Base-by-base conservation (phyloP, 2,888 invertebrate species). In the Diaphora mendica region DNA sequence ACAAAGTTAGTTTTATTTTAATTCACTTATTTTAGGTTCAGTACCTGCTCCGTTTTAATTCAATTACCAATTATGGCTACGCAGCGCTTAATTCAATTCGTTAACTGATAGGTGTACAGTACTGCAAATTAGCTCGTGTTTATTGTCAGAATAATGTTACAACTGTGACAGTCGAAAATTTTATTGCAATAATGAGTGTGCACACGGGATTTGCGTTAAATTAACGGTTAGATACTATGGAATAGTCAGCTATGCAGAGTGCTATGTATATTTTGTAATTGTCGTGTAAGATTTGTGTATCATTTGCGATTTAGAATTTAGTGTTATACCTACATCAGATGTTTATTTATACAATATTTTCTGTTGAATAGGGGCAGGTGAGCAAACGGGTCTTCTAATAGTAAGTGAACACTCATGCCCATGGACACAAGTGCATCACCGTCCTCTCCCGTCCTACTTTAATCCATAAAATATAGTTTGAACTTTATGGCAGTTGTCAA, bases 71-170 rank as follows among this genome's bases (percentile, higher is more conserved):
- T 62, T 62, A 30, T 30, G 17, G 30, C 62, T 8, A 17, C 2
- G 30, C 17, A 17, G 30, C 30, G 62, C 7, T 15, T 62, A 62
- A 62, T 30, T 62, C 72, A 71, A 70, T 75, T 35, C n/a, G 67
- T 33, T 26, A 68, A 26, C 44, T 74, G 68, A 74, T 72, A 64
- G 70, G 17, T 66, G 65, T 64, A 72, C 76, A 72, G 72, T 74
- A 72, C 35, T 33, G 23, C 39, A 35, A 70, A 75, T 68, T 5
- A 62, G 35, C 44, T 68, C 44, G 13, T 64, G 51, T 72, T 39
- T 66, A 23, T 30, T n/a, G 20, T 8, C 65, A 72, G 35, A 72
- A 77, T 75, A 64, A 70, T 74, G 70, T 55, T 64, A 13, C 42
- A 51, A 64, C 64, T 64, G 30, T 44, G 42, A 66, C 66, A 51